These are phyloP conservation scores for Pherbina coryleti DNA, from an alignment of 2,888 invertebrate species.

Conservation along the genomic window DNA sequence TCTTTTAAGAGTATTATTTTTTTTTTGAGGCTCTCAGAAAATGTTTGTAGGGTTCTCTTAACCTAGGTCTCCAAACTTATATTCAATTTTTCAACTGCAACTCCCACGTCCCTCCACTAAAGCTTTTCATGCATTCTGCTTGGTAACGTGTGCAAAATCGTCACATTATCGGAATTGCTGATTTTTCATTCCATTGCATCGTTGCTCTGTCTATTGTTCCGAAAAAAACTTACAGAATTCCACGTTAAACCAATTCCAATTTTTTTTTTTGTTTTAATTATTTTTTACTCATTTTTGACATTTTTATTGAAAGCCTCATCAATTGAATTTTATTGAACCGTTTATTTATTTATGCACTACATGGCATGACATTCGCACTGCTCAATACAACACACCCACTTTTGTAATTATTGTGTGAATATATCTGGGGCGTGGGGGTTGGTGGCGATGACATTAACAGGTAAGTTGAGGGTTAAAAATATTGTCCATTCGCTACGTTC, in stretches of 20 bases:
- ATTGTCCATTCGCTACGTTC: not conserved
- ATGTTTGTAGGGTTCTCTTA: too few species aligned
- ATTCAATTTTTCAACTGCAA: too few species aligned
- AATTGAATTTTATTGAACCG: constrained; percentile 12
- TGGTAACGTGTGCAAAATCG: too few species aligned
- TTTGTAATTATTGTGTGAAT: not conserved
- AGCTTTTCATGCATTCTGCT: too few species aligned
- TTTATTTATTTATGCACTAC: constrained; percentile 23
- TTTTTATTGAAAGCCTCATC: constrained; percentile 24
- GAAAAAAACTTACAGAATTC: not conserved
- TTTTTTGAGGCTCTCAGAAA: too few species aligned
- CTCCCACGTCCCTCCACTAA: too few species aligned
- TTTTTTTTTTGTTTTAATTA: not conserved
- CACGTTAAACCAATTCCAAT: not conserved
- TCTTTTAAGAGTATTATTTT: too few species aligned
- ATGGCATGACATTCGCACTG: not conserved
- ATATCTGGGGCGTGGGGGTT: not conserved
- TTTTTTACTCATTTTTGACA: not conserved
- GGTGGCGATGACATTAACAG: not conserved
- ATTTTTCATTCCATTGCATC: not conserved
- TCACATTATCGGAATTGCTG: not conserved
- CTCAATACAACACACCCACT: not conserved
- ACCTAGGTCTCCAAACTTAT: too few species aligned
- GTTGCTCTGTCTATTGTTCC: not conserved
- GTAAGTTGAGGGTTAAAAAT: not conserved